Evolutionary conservation across 2,113 vertebrate species (phyloP), one percentile per base, ranked within the genome.

Genomic region (Holacanthus passer): DNA sequence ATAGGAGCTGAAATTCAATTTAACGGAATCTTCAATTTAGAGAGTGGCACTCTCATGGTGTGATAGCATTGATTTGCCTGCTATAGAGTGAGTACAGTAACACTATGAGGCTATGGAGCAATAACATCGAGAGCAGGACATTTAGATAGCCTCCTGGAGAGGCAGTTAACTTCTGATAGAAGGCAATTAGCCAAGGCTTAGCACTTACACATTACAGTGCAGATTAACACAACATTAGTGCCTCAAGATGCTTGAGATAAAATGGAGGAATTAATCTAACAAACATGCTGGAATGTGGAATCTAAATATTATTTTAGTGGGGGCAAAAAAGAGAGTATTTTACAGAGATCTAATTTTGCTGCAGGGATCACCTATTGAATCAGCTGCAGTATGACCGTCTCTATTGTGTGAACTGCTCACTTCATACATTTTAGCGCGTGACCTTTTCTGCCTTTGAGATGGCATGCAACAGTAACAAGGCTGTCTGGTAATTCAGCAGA

Each of bases 381-480:
- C 2, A 73, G 27, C 45, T 48, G 60, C 71, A 41, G 41, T 9
- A 0, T 67, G 43, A 66, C 31, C 50, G 39, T 55, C 43, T 81
- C n/a, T 11, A 39, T 29, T 16, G 22, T 55, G 45, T 37, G 48
- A 74, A 6, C 31, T 52, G 37, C 20, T 48, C 71, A 17, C 4
- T 55, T 74, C 20, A 31, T 68, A 37, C 5, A 2, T 74, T 79
- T 52, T 50, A 32, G 41, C 67, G 32, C 14, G 48, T 67, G 52
- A 81, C 86, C 63, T 75, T 78, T 80, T 60, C 20, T 47, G 56
- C 20, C 35, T 85, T 69, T 83, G 45, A 83, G 77, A 45, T 60
- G 14, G 17, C 53, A 37, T 2, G 6, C 27, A 62, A 66, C 17
- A 32, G 48, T 12, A 47, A 39, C 62, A 29, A 58, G 27, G 55